Evolutionary conservation across 2,888 invertebrate genomes (phyloP), one percentile per base, ranked within the genome.

Genomic region (Cheiracanthium punctorium): DNA sequence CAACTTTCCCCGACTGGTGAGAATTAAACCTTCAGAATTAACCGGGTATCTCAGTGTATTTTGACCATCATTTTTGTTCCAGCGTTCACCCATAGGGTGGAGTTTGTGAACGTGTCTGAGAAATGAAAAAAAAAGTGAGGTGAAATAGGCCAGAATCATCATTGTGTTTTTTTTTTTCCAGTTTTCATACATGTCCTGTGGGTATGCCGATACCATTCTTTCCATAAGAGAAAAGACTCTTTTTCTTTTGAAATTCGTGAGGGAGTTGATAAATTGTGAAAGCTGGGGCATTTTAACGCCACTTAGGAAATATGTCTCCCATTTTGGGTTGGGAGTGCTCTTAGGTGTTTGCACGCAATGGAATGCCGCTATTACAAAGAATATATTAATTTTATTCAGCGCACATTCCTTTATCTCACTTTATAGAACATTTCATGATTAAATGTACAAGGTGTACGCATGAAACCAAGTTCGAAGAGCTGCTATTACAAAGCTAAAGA

Each of bases 121-220:
- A n/a, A 30, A n/a, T n/a, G 65, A 67, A 67, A 67, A 12, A 30
- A 32, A 67, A 67, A 67, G 65, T 67, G 32, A 20, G 64, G 2
- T 20, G 24, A 67, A 30, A 30, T 67, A 67, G 65, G 65, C 65
- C 65, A 30, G 10, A 14, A 67, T 29, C 65, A 30, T 67, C 65
- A 67, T 67, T 67, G 65, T 67, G 29, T 67, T 67, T 65, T 48
- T n/a, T n/a, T n/a, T n/a, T n/a, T n/a, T n/a, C n/a, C n/a, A n/a
- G 43, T 48, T 48, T 48, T 2, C 43, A 48, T 48, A 7, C 43
- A 48, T 48, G 17, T 7, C 43, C n/a, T 2, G 12, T 8, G 37
- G 37, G 37, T 8, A 37, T 37, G 37, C 12, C 12, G 37, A 37
- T 37, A 37, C 12, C 37, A 37, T 37, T 37, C 37, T 37, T 37